Evolutionary conservation across 2,888 invertebrate genomes (phyloP).

Genomic region (Kuschelorhynchus macadamiae): DNA sequence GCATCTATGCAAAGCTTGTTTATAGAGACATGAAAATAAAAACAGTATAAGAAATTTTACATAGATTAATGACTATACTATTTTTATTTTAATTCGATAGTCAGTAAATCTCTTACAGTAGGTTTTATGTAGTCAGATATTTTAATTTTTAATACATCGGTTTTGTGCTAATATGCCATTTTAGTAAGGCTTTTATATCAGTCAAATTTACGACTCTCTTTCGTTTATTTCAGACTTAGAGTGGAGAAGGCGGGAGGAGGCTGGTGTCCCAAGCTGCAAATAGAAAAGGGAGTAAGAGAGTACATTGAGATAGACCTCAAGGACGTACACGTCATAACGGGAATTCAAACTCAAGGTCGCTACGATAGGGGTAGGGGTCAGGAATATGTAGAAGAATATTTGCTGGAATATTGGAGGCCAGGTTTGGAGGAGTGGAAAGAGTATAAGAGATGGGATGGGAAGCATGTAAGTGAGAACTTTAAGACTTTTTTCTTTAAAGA

Average conservation of each 20-base stretch:
- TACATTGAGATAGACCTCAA: constrained; percentile 78
- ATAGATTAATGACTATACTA: no score
- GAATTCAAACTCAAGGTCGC: constrained; percentile 84
- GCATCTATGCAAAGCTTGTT: no score
- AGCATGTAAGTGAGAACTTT: constrained; percentile 71
- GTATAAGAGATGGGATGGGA: constrained; percentile 77
- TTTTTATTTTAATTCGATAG: no score
- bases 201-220: constrained; percentile 3
- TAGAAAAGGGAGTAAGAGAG: constrained; percentile 76
- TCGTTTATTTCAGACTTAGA: constrained; percentile 72
- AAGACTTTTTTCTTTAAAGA: no score
- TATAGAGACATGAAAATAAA: no score
- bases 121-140: no score
- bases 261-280: constrained; percentile 82
- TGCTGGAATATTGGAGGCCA: constrained; percentile 78
- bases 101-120: no score
- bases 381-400: constrained; percentile 81
- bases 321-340: constrained; percentile 76
- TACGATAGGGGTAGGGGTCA: constrained; percentile 82
- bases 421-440: constrained; percentile 75
- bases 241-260: constrained; percentile 81
- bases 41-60: no score
- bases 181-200: no score
- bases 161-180: no score
- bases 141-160: no score